Evolutionary conservation across 2,113 vertebrate genomes (phyloP).

Genomic region (Polyodon spathula): DNA sequence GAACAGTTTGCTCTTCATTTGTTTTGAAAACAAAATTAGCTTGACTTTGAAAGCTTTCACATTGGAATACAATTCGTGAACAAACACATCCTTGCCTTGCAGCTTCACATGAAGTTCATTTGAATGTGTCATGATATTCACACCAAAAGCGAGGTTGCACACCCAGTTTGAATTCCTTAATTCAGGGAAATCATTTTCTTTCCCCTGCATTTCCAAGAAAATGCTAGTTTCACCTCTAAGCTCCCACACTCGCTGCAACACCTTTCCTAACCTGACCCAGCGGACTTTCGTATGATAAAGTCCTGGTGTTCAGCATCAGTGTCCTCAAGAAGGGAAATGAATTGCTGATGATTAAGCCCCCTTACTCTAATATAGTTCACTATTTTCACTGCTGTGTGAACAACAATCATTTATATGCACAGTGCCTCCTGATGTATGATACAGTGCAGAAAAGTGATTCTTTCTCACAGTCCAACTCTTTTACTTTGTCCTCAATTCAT

Average conservation of each 20-base stretch:
- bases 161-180: constrained; percentile 13
- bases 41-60: constrained; percentile 29
- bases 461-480: constrained; percentile 11
- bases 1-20: constrained; percentile 14
- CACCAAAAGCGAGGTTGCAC: constrained; percentile 10
- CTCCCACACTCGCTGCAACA: constrained; percentile 19
- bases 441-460: constrained; percentile 14
- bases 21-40: constrained; percentile 20
- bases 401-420: constrained; percentile 18
- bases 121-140: constrained; percentile 12
- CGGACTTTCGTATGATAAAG: constrained; percentile 16
- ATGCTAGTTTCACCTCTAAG: constrained; percentile 15
- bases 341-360: constrained; percentile 15
- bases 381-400: constrained; percentile 11
- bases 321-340: constrained; percentile 18
- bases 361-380: constrained; percentile 15
- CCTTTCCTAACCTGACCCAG: constrained; percentile 21
- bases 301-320: constrained; percentile 12
- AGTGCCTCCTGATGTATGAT: constrained; percentile 23
- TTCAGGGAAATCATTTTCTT: constrained; percentile 15
- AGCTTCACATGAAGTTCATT: constrained; percentile 25
- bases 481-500: constrained; percentile 11
- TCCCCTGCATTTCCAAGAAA: constrained; percentile 17
- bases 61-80: constrained; percentile 21
- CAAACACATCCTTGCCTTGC: constrained; percentile 21